Conservation (phyloP, 2,113 vertebrate species). For the Podarcis raffonei region DNA sequence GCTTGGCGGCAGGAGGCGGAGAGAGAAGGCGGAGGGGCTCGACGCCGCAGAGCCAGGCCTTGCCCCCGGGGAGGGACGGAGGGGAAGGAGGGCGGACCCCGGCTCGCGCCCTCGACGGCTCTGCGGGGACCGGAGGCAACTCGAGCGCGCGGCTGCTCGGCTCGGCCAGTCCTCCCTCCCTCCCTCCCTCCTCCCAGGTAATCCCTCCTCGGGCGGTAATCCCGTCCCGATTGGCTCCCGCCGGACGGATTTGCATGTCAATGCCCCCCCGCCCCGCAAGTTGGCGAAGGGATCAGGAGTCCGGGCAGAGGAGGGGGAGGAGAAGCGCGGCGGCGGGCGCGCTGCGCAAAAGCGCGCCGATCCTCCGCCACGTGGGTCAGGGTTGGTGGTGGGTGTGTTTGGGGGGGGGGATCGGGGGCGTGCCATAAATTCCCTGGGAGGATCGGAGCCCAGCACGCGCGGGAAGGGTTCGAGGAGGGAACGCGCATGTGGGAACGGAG, state of each 20-base stretch:
- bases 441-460: background rate
- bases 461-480: background rate
- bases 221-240: conserved; percentile 55
- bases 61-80: background rate
- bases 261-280: conserved; percentile 37
- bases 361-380: background rate
- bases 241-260: conserved; percentile 67
- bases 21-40: background rate
- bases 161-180: background rate
- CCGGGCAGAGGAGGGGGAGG: background rate
- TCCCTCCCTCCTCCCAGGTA: conserved; percentile 61
- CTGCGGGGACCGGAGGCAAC: background rate
- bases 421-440: no score
- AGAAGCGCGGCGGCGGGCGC: background rate
- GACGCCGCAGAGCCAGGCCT: background rate
- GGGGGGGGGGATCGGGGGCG: no score
- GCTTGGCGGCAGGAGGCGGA: background rate
- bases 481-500: no score
- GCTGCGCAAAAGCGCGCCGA: background rate
- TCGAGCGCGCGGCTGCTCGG: background rate
- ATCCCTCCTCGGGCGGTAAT: conserved; percentile 54
- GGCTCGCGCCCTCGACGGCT: no score
- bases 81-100: background rate
- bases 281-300: conserved; percentile 40
- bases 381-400: no score